phyloP scores from a whole-genome alignment of 2,888 invertebrate species.

The Drosophila hawaiiensis region DNA sequence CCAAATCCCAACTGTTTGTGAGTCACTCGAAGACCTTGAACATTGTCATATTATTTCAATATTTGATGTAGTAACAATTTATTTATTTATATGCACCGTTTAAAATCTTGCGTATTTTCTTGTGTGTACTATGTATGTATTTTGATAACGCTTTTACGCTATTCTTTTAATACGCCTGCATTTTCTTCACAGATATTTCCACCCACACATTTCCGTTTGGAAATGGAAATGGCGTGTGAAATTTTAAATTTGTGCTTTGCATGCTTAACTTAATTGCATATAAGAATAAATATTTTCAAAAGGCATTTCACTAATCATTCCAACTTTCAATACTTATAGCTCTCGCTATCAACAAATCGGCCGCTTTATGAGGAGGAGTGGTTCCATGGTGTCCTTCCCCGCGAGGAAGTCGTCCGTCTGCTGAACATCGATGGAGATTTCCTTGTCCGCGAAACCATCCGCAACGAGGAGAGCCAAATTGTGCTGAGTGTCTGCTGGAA shows the following conservation, averaged over 20 bases:
- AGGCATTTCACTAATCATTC: conserved; percentile 16
- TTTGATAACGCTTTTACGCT: conserved; percentile 25
- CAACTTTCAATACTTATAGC: conserved; percentile 65
- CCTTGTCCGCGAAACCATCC: conserved; percentile 95
- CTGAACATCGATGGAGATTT: conserved; percentile 97
- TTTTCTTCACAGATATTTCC: conserved; percentile 50
- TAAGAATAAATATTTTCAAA: conserved; percentile 2
- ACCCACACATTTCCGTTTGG: conserved; percentile 72
- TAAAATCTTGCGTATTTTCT: conserved; percentile 31
- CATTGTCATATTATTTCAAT: conserved; percentile 25
- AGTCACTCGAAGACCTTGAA: conserved; percentile 65
- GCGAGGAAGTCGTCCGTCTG: conserved; percentile 97
- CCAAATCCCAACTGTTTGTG: conserved; percentile 82
- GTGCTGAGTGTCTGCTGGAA: conserved; percentile 98
- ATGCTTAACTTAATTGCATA: conserved; percentile 56
- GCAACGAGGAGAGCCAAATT: conserved; percentile 96
- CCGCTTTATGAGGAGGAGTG: conserved; percentile 96
- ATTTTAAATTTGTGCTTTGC: conserved; percentile 50
- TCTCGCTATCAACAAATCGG: conserved; percentile 87
- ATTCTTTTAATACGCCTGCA: conserved; percentile 50
- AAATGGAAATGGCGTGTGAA: conserved; percentile 62
- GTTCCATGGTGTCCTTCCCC: conserved; percentile 98
- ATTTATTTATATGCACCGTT: conserved; percentile 30
- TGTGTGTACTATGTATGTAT: conserved; percentile 23
- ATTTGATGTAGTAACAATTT: conserved; percentile 47